Evolutionary conservation across 2,113 vertebrate species (phyloP).

Genomic region (Solea senegalensis): DNA sequence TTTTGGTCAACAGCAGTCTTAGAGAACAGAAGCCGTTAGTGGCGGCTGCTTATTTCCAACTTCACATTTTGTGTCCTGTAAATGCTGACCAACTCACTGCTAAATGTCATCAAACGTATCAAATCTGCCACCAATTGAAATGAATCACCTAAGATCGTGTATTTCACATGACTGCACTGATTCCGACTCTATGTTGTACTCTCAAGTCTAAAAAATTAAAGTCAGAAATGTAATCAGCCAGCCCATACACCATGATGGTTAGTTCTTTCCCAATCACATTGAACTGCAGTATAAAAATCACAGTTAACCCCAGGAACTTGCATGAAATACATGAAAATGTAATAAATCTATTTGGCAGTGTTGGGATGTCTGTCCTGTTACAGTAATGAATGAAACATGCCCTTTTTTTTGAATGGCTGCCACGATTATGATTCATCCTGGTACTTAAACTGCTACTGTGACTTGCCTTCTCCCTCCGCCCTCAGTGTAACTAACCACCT

Average conservation of each 20-base stretch:
- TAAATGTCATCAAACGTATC: constrained; percentile 27
- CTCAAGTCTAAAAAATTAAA: constrained; percentile 20
- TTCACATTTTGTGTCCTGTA: neutral
- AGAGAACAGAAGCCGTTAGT: constrained; percentile 1
- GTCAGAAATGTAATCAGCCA: constrained; percentile 5
- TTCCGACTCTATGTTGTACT: constrained; percentile 1
- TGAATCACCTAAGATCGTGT: neutral
- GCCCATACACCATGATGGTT: neutral
- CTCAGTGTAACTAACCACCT: neutral
- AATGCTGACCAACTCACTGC: neutral
- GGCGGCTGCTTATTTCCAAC: neutral
- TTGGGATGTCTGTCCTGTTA: neutral
- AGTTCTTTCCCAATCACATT: neutral
- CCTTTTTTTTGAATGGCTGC: constrained; percentile 11
- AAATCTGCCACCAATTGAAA: constrained; percentile 15
- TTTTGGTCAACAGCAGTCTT: constrained; percentile 1
- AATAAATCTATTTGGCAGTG: neutral
- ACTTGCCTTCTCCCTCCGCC: neutral
- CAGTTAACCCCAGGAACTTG: neutral
- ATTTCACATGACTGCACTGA: constrained; percentile 11
- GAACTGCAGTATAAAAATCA: neutral
- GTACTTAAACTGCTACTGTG: neutral
- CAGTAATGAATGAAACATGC: constrained; percentile 5
- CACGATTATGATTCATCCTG: constrained; percentile 12
- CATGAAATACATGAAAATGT: neutral